Conservation (phyloP, 2,113 vertebrate genomes). For the Sebastes fasciatus region DNA sequence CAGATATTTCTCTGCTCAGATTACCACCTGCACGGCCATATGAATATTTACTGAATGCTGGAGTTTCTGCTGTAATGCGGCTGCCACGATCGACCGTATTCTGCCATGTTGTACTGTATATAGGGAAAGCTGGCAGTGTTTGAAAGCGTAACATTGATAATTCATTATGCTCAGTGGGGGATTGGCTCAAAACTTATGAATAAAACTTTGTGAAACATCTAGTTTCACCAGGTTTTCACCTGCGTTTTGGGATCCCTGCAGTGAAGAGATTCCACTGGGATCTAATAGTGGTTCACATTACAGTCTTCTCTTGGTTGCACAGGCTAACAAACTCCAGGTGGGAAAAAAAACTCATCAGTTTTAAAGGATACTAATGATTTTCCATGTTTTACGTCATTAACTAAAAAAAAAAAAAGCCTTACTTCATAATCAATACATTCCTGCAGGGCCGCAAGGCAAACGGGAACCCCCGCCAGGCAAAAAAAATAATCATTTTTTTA, state of each 20-base stretch:
- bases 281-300: conserved; percentile 5
- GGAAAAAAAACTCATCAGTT: not conserved
- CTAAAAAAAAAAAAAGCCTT: not conserved
- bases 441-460: too few relatives aligned
- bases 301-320: not conserved
- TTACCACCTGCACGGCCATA: conserved; percentile 68
- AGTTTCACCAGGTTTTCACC: conserved; percentile 49
- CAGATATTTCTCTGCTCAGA: conserved; percentile 70
- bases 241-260: not conserved
- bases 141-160: conserved; percentile 68
- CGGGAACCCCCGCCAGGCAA: too few relatives aligned
- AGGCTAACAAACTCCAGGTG: not conserved
- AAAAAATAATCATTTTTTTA: too few relatives aligned
- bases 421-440: not conserved
- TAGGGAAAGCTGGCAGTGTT: conserved; percentile 41
- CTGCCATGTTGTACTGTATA: conserved; percentile 36
- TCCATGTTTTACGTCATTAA: conserved; percentile 6
- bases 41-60: conserved; percentile 66
- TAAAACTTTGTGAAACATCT: conserved; percentile 66
- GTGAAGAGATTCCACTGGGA: conserved; percentile 19
- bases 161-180: conserved; percentile 67
- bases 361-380: not conserved
- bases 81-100: conserved; percentile 32
- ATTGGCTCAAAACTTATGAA: conserved; percentile 60
- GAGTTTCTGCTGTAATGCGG: conserved; percentile 29